A percentile compares a stretch with the other conserved stretches of the same genome.
phyloP scores from a whole-genome alignment of 2,113 vertebrate species.

The Emydura subglobosa region DNA sequence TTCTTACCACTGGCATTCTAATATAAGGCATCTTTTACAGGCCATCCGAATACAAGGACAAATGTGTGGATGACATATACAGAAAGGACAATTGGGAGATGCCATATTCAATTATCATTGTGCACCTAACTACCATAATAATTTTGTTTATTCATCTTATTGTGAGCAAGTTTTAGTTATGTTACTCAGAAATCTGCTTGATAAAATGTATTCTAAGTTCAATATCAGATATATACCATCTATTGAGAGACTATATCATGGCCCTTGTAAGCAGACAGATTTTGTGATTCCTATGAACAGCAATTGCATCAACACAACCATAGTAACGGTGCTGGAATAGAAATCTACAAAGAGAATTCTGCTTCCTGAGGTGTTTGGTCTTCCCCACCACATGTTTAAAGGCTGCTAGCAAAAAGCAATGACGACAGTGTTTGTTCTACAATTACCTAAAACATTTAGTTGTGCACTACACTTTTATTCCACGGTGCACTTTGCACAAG shows the following conservation, averaged over 20 bases:
- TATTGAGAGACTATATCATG: not conserved
- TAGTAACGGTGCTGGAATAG: not conserved
- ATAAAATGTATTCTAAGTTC: not conserved
- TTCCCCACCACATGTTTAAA: not conserved
- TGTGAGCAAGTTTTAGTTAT: not conserved
- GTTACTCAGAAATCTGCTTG: not conserved
- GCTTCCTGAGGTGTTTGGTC: not conserved
- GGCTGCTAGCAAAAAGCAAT: not conserved
- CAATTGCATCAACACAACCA: not conserved
- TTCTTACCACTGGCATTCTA: not conserved
- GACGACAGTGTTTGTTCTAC: not conserved
- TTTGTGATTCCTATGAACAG: not conserved
- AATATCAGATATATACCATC: not conserved
- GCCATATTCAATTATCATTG: not conserved
- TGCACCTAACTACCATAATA: not conserved
- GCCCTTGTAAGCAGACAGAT: not conserved
- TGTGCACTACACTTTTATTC: not conserved
- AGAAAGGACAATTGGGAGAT: not conserved
- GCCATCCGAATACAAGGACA: fast-evolving
- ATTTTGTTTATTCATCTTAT: not conserved
- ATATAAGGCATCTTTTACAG: not conserved
- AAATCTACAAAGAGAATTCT: not conserved
- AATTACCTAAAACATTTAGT: not conserved
- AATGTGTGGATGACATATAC: not conserved
- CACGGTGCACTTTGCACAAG: not conserved